Evolutionary conservation across 1,140 invertebrate genomes (phyloP).

Genomic region (Aphaenogaster floridana): DNA sequence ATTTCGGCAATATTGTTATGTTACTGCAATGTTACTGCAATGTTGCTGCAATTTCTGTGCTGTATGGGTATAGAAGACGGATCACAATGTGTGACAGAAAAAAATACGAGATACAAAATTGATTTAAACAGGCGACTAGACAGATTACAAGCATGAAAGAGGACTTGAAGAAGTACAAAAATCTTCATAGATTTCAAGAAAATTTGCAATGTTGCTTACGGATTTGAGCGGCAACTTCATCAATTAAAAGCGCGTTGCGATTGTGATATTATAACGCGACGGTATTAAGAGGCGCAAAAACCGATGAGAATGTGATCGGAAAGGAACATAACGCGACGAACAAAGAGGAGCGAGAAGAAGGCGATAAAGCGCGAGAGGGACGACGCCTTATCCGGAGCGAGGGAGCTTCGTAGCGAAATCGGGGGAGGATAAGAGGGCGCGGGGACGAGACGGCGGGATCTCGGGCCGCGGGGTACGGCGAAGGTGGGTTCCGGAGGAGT

Average conservation of each 20-base stretch:
- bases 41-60: too few relatives aligned
- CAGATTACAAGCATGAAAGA: background rate
- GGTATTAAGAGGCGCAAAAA: background rate
- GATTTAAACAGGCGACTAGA: background rate
- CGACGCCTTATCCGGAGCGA: conserved; percentile 63
- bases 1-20: too few relatives aligned
- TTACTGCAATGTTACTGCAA: too few relatives aligned
- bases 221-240: background rate
- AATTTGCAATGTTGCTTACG: background rate
- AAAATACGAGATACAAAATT: background rate
- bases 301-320: background rate
- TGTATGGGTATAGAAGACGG: background rate
- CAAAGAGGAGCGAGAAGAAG: conserved; percentile 57
- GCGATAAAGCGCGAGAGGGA: conserved; percentile 68
- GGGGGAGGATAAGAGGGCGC: conserved; percentile 46
- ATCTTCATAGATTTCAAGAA: background rate
- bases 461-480: conserved; percentile 61
- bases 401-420: conserved; percentile 34
- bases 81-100: background rate
- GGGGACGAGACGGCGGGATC: conserved; percentile 72
- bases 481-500: conserved; percentile 67
- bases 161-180: background rate
- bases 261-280: background rate
- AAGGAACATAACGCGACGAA: conserved; percentile 4
- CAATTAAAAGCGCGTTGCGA: background rate